Base-by-base conservation (phyloP, 1,140 invertebrate genomes). In the Grapholita molesta region DNA sequence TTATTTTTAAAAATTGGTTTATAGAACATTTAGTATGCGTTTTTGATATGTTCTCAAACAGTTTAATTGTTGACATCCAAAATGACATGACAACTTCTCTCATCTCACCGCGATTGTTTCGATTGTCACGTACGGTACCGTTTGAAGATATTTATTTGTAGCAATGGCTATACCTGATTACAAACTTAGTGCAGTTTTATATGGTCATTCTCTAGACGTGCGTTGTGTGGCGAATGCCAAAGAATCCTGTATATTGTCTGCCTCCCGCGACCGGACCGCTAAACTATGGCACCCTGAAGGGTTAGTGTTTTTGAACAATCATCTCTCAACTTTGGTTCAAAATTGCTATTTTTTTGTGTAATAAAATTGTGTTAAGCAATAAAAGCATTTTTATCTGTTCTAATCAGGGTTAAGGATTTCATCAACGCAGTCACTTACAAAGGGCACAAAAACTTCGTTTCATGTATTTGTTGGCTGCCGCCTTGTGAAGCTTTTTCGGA, bases 401-500 rank as follows among this genome's bases (percentile, higher is more conserved):
- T 92, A 94, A 86, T 30, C 72, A 94, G 93, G 67, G 91, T 93
- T 70, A 90, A 93, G 79, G 91, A 92, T 71, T 95, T 92, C 72
- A 83, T 85, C 1, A 95, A 95, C 81, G 93, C 93, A 5, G 93
- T 94, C 68, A 95, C 95, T 2, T 95, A 97, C 75, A 94, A 93
- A 76, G 97, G 97, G 30, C 97, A 98, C 78, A 95, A 93, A 64
- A 97, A 97, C 80, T 99, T 97, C 90, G 96, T 99, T 0, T 95
- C 95, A 1, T 95, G 95, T 75, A 95, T 98, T 0, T 95, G 95
- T 82, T 95, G 95, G 74, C 82, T 98, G 73, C 94, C 95, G 52
- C 94, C 96, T 3, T 94, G 94, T 70, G 86, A 94, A 70, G 90
- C 93, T 18, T 94, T 94, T 87, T 95, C 96, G 5, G 93, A 95